Evolutionary conservation across 2,888 invertebrate genomes (phyloP).

Genomic region (Eucriotettix oculatus): DNA sequence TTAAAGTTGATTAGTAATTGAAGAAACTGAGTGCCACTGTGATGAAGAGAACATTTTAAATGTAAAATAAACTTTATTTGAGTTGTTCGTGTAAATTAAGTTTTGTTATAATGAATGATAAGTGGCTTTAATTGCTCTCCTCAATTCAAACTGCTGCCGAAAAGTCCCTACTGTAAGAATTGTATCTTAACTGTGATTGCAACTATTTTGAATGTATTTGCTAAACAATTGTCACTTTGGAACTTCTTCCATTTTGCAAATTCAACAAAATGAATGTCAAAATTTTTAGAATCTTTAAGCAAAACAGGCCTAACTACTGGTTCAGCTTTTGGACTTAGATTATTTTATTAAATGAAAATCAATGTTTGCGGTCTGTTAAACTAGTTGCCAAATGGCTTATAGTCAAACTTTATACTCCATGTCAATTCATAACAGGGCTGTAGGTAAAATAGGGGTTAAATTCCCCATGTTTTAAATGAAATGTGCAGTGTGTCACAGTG

Average conservation of each 20-base stretch:
- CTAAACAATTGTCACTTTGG: conserved; percentile 11
- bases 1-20: too few species aligned
- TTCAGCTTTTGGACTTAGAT: conserved; percentile 11
- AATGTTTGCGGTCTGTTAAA: conserved; percentile 9
- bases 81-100: conserved; percentile 1
- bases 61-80: too few species aligned
- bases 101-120: conserved; percentile 7
- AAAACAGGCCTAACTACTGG: conserved; percentile 11
- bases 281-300: conserved; percentile 7
- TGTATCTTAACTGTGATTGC: conserved; percentile 13
- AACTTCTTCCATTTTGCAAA: conserved; percentile 11
- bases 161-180: conserved; percentile 4
- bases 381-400: conserved; percentile 12
- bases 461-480: conserved; percentile 6
- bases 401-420: conserved; percentile 12
- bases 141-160: conserved; percentile 7
- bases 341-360: conserved; percentile 8
- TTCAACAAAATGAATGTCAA: conserved; percentile 7
- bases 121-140: conserved; percentile 9
- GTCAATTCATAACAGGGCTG: conserved; percentile 14
- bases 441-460: conserved; percentile 5
- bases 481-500: conserved; percentile 7
- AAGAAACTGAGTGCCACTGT: too few species aligned
- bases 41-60: too few species aligned
- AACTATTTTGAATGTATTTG: conserved; percentile 12